Conservation (phyloP, 2,888 invertebrate species). For the Campopleginae sp. region DNA sequence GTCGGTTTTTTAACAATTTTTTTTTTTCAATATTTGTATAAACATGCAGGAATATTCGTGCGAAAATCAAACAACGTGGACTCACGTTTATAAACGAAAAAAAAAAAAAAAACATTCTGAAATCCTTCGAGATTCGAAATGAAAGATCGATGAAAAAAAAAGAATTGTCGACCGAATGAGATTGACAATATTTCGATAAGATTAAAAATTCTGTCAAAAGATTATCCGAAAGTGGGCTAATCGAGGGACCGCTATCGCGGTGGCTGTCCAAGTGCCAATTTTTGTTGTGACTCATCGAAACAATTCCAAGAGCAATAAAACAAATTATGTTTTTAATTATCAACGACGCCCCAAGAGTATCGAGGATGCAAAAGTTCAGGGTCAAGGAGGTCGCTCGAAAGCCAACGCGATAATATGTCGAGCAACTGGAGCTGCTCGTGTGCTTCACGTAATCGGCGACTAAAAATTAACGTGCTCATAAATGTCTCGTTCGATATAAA, state of each 20-base stretch:
- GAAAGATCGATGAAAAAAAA: background rate
- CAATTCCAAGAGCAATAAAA: constrained; percentile 13
- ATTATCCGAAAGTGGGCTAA: constrained; percentile 35
- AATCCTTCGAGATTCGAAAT: background rate
- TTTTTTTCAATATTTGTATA: background rate
- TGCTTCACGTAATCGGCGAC: background rate
- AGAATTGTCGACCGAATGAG: constrained; percentile 5
- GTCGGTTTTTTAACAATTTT: constrained; percentile 25
- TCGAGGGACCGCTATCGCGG: background rate
- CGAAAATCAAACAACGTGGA: constrained; percentile 3
- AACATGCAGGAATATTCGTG: constrained; percentile 53
- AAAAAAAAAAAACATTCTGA: background rate
- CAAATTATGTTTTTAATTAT: constrained; percentile 1
- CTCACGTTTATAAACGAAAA: background rate
- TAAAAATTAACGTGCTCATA: constrained; percentile 4
- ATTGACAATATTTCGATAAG: constrained; percentile 28
- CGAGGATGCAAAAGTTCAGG: constrained; percentile 52
- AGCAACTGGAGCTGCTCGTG: constrained; percentile 18
- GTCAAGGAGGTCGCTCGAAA: constrained; percentile 54
- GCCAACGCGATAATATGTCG: constrained; percentile 44
- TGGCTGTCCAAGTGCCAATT: background rate
- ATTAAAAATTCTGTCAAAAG: constrained; percentile 2
- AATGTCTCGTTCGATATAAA: background rate
- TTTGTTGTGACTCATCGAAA: constrained; percentile 44
- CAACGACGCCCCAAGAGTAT: constrained; percentile 21